Evolutionary conservation across 2,113 vertebrate genomes (phyloP).

Genomic region (Dryoscopus gambensis): DNA sequence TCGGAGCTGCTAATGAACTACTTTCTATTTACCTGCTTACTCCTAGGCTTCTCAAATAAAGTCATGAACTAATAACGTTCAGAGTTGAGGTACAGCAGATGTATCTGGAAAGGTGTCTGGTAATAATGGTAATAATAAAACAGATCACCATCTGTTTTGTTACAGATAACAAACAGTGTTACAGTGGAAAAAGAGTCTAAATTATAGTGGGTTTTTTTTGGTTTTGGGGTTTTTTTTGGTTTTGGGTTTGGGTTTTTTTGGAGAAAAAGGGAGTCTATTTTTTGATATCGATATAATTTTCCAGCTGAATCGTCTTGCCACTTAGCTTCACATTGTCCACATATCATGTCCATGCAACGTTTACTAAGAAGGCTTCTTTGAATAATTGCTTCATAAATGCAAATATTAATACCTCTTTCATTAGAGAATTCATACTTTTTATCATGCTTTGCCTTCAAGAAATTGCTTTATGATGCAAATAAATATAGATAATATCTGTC

Average conservation of each 20-base stretch:
- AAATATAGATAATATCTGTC: background rate
- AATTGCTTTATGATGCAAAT: background rate
- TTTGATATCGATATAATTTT: background rate
- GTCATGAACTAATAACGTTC: constrained; percentile 51
- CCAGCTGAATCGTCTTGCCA: background rate
- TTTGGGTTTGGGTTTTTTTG: background rate
- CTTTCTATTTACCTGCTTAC: constrained; percentile 41
- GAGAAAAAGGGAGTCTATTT: background rate
- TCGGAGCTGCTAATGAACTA: constrained; percentile 56
- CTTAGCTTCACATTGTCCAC: background rate
- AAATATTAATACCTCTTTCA: background rate
- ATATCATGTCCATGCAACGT: background rate
- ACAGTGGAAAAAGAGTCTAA: background rate
- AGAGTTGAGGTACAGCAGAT: constrained; percentile 42
- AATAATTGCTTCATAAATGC: background rate
- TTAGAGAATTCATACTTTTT: background rate
- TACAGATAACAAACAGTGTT: background rate
- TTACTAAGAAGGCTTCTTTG: background rate
- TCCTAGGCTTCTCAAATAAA: constrained; percentile 34
- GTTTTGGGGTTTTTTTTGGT: too few species aligned
- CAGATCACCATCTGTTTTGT: background rate
- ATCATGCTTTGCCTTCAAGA: background rate
- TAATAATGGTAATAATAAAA: constrained; percentile 1
- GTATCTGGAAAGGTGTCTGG: constrained; percentile 48
- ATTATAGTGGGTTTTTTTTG: background rate